Percentiles rank a stretch among this genome's conserved stretches.
Evolutionary conservation across 2,888 invertebrate species (phyloP).

Genomic region (Sceliomorpha sp.): DNA sequence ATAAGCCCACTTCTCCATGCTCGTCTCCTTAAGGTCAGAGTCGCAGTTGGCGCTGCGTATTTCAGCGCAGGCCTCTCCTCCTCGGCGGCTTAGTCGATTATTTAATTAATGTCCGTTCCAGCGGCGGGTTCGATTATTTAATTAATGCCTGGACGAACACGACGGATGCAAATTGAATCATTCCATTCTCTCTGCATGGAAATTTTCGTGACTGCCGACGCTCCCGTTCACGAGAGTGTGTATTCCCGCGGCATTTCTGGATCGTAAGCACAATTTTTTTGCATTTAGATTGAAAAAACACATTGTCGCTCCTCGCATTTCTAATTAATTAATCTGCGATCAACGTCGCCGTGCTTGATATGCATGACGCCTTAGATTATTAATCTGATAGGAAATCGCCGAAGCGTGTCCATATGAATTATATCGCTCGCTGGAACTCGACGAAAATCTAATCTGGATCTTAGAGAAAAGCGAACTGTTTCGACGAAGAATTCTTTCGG

Average conservation of each 20-base stretch:
- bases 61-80: not conserved
- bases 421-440: not conserved
- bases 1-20: too few relatives aligned
- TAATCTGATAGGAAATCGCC: not conserved
- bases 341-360: not conserved
- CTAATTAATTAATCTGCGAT: conserved; percentile 6
- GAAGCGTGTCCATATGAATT: too few relatives aligned
- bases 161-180: conserved; percentile 43
- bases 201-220: conserved; percentile 21
- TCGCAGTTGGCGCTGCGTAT: conserved; percentile 5
- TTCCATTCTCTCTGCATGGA: conserved; percentile 24
- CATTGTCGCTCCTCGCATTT: conserved; percentile 6
- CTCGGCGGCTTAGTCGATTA: conserved; percentile 23
- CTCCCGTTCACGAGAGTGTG: not conserved
- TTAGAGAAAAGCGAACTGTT: too few relatives aligned
- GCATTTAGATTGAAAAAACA: conserved; percentile 19
- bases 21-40: conserved; percentile 14
- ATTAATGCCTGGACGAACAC: conserved; percentile 43
- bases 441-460: too few relatives aligned
- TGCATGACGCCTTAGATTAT: not conserved
- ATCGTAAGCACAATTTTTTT: conserved; percentile 25
- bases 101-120: conserved; percentile 44
- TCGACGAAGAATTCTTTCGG: too few relatives aligned
- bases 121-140: conserved; percentile 43
- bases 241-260: not conserved